Conservation (phyloP, 2,888 invertebrate species). For the Lottia scabra region DNA sequence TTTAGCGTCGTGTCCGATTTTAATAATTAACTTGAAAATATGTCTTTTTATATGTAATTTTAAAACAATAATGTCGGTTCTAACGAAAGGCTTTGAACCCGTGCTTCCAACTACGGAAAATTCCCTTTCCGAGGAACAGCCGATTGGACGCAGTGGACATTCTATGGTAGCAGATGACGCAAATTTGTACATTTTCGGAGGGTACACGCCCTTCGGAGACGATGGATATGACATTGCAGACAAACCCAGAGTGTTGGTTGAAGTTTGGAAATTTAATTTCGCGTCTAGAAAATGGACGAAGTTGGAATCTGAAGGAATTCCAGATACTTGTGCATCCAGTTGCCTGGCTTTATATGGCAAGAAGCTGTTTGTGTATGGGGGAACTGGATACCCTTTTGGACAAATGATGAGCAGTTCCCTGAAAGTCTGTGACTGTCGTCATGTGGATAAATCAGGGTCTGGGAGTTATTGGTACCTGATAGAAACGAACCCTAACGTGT, state of each 20-base stretch:
- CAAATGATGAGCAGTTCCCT: constrained; percentile 83
- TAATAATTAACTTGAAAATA: too few species aligned
- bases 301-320: constrained; percentile 72
- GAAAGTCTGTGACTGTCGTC: constrained; percentile 76
- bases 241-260: constrained; percentile 62
- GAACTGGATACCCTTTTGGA: constrained; percentile 93
- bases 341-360: constrained; percentile 34
- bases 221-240: neutral
- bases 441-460: constrained; percentile 47
- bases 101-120: neutral
- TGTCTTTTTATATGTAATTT: too few species aligned
- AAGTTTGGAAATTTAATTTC: constrained; percentile 89
- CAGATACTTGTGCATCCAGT: constrained; percentile 41
- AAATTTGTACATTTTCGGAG: constrained; percentile 44
- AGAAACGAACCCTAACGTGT: constrained; percentile 39
- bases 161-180: constrained; percentile 42
- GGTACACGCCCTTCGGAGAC: constrained; percentile 36
- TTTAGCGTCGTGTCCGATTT: neutral
- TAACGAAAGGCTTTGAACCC: neutral
- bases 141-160: constrained; percentile 45
- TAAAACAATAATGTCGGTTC: neutral
- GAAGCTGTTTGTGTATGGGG: constrained; percentile 85
- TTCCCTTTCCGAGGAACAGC: constrained; percentile 10
- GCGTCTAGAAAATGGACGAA: constrained; percentile 82
- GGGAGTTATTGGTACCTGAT: constrained; percentile 70